Evolutionary conservation across 2,888 invertebrate genomes (phyloP).

Genomic region (Drosophila infuscata): DNA sequence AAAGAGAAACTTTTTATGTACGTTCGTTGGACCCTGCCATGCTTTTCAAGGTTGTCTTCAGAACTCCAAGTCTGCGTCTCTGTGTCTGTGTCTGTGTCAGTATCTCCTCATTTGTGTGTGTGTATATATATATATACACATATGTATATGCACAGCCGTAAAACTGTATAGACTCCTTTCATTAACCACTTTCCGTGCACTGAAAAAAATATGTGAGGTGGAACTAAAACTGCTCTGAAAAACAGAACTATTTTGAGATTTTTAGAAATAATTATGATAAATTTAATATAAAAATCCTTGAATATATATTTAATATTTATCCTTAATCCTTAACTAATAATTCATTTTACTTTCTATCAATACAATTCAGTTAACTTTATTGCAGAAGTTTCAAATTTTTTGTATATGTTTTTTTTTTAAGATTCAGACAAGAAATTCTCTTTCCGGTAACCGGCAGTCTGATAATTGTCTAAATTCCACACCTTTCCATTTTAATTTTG

Average conservation of each 20-base stretch:
- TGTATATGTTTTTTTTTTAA: neutral
- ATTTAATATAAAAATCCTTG: neutral
- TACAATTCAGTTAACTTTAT: neutral
- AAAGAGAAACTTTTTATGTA: slow-evolving; percentile 68
- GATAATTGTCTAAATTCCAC: neutral
- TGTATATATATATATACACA: slow-evolving; percentile 2
- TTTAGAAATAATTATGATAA: neutral
- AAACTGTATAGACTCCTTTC: slow-evolving; percentile 57
- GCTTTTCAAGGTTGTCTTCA: slow-evolving; percentile 71
- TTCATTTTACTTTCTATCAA: neutral
- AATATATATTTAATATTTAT: neutral
- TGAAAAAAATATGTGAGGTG: neutral
- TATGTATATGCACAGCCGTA: slow-evolving; percentile 28
- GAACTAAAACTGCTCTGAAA: neutral
- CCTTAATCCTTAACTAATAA: neutral
- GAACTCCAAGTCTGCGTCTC: slow-evolving; percentile 30
- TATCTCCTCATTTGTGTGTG: neutral
- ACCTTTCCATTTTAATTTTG: neutral
- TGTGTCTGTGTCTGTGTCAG: slow-evolving; percentile 18
- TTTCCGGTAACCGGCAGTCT: too few species aligned
- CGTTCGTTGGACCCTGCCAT: slow-evolving; percentile 73
- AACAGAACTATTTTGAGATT: neutral
- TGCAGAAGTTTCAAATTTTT: too few species aligned
- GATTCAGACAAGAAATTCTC: neutral
- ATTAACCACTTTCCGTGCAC: slow-evolving; percentile 62